Conservation (phyloP, 2,113 vertebrate genomes). For the Tor tambroides region DNA sequence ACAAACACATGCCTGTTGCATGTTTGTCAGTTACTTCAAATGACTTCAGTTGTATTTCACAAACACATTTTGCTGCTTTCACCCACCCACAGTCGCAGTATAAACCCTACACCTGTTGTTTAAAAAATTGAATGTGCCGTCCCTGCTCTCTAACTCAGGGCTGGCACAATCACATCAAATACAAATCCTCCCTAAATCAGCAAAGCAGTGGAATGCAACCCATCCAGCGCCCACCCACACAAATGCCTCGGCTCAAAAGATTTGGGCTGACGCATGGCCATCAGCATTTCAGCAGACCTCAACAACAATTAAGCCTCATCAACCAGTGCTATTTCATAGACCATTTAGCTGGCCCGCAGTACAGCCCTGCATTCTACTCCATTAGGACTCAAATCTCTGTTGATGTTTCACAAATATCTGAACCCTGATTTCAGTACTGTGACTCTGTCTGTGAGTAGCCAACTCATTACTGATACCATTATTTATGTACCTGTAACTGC, state of each 20-base stretch:
- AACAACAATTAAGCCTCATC: conserved; percentile 45
- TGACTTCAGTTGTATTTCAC: not conserved
- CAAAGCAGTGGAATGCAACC: conserved; percentile 46
- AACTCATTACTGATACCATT: not conserved
- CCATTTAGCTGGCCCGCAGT: conserved; percentile 17
- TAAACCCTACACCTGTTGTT: conserved; percentile 38
- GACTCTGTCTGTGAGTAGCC: not conserved
- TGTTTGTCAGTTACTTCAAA: not conserved
- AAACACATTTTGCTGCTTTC: not conserved
- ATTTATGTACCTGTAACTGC: not conserved
- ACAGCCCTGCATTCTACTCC: not conserved
- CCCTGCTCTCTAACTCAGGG: not conserved
- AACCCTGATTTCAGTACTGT: not conserved
- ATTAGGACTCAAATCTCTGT: conserved; percentile 9
- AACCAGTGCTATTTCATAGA: conserved; percentile 26
- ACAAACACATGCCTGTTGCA: not conserved
- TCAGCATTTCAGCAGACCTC: conserved; percentile 48
- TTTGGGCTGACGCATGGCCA: conserved; percentile 39
- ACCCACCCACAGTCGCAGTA: not conserved
- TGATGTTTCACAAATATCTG: conserved; percentile 26
- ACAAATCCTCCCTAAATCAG: conserved; percentile 38
- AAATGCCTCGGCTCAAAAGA: conserved; percentile 38
- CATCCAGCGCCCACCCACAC: conserved; percentile 5
- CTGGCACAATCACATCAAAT: conserved; percentile 14
- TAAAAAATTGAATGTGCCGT: not conserved